phyloP scores from a whole-genome alignment of 2,888 invertebrate genomes.

The Bimastos eiseni region DNA sequence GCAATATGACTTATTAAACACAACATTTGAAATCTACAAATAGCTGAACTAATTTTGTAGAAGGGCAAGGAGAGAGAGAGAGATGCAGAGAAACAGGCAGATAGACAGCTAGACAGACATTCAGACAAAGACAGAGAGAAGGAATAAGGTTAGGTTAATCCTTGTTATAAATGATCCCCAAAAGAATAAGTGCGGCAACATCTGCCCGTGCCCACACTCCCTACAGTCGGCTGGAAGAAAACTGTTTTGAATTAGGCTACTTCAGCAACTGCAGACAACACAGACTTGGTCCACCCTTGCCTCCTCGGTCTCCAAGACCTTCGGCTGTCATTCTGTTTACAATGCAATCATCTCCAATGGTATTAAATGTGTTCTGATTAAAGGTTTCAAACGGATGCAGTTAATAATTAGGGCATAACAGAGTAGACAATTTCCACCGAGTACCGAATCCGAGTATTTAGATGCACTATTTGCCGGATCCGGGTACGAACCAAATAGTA shows the following conservation, averaged over 20 bases:
- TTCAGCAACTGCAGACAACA: neutral
- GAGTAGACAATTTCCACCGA: too few species aligned
- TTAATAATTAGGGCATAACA: too few species aligned
- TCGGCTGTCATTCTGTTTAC: neutral
- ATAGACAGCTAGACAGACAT: too few species aligned
- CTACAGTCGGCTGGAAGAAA: neutral
- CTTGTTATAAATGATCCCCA: neutral
- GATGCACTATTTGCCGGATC: too few species aligned
- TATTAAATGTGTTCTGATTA: neutral
- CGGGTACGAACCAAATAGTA: too few species aligned
- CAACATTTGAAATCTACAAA: neutral
- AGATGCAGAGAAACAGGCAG: too few species aligned
- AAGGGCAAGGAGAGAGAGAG: neutral
- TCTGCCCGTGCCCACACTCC: neutral
- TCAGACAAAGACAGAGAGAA: too few species aligned
- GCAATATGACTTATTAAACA: neutral
- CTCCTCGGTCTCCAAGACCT: neutral
- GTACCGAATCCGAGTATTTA: too few species aligned
- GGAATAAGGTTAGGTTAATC: neutral
- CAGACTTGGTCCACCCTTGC: neutral
- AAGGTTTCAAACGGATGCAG: too few species aligned
- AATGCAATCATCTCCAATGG: neutral
- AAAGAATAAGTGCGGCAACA: neutral
- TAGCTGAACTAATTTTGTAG: neutral
- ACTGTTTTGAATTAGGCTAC: neutral